A percentile compares a stretch with the other conserved stretches of the same genome.
Evolutionary conservation across 2,113 vertebrate species (phyloP).

Genomic region (Centrocercus urophasianus): DNA sequence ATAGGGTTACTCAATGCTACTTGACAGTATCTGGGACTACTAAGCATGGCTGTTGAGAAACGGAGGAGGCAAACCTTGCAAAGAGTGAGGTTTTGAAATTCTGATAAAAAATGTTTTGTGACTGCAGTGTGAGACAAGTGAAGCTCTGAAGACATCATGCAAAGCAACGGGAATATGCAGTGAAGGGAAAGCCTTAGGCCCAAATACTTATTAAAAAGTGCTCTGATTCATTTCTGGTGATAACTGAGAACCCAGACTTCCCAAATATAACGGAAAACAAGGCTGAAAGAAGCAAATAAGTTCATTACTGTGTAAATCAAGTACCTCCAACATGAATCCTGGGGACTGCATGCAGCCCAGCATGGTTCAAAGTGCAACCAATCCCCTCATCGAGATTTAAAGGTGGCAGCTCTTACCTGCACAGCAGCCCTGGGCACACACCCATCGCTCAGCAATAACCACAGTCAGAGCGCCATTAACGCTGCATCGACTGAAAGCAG

Average conservation of each 20-base stretch:
- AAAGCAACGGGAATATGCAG: background rate
- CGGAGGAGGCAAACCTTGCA: background rate
- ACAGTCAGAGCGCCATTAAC: no score
- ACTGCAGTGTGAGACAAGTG: background rate
- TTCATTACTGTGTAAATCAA: background rate
- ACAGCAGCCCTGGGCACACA: no score
- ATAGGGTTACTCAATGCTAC: background rate
- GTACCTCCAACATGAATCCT: no score
- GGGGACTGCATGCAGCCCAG: no score
- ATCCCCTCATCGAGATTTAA: no score
- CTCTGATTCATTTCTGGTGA: background rate
- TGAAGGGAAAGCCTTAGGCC: background rate
- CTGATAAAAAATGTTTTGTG: background rate
- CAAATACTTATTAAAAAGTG: background rate
- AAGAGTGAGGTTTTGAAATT: background rate
- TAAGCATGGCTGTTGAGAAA: background rate
- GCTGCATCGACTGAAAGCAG: no score
- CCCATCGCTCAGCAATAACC: no score
- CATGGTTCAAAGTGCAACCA: no score
- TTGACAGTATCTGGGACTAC: background rate
- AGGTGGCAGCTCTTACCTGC: no score
- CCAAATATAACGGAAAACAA: background rate
- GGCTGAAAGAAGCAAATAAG: background rate
- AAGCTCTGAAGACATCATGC: rapidly evolving
- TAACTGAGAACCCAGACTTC: background rate